Base-by-base conservation (phyloP, 2,888 invertebrate genomes). In the Ormyrus nitidulus region DNA sequence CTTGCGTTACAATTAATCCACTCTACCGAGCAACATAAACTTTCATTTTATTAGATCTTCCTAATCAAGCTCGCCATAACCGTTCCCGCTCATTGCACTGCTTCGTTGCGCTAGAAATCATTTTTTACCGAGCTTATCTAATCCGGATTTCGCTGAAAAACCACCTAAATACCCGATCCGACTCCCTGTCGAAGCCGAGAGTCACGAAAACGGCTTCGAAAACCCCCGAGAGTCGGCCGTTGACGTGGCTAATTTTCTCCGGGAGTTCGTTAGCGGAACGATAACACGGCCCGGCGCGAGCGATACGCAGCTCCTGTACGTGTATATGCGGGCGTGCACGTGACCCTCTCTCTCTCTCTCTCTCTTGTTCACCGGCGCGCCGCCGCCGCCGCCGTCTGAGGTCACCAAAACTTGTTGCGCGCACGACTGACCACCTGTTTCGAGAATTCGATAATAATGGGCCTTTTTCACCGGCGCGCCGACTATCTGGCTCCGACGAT, bases 391-490 rank as follows among this genome's bases (percentile, higher is more conserved):
- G 19, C 13, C 48, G 54, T 68, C 69, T 54, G 69, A 61, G 76
- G 68, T 68, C 68, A 59, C 76, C 62, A 69, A 76, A 69, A 76
- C 76, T 76, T 76, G 76, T 76, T 76, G 68, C 76, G 61, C 76
- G 65, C 51, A 2, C 49, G 64, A 73, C 10, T 74, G 58, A 48
- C 69, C 76, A 76, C 76, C 76, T 76, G 76, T 76, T 69, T 69
- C 76, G 53, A 53, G 62, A 68, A 61, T 61, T 76, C 49, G 61
- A 76, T 61, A 76, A 19, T 19, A 19, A 76, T 61, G 61, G 69
- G 61, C 11, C 74, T 19, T 62, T 54, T 19, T 58, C 74, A 1
- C 19, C 4, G 54, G 7, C 54, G 19, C 58, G 13, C 44, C 9
- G 44, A 2, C 46, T 62, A 34, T 53, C 53, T 64, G 53, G 62